phyloP scores from a whole-genome alignment of 1,140 invertebrate genomes.

The Caenorhabditis tropicalis region DNA sequence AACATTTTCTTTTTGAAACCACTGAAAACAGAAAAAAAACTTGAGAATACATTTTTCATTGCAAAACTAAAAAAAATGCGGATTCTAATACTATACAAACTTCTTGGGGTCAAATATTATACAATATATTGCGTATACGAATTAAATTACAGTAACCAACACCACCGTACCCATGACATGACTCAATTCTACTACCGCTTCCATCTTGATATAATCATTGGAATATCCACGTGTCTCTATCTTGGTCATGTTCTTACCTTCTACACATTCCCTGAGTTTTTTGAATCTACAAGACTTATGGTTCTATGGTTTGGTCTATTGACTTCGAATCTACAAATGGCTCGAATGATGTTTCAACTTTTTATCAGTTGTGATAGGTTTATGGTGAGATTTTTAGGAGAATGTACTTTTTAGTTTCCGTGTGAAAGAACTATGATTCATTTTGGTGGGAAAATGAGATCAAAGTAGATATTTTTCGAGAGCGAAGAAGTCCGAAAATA shows the following conservation, averaged over 20 bases:
- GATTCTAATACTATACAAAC: too few relatives aligned
- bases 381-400: background rate
- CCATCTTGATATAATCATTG: background rate
- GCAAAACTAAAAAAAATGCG: too few relatives aligned
- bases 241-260: background rate
- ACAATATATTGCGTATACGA: too few relatives aligned
- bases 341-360: constrained; percentile 20
- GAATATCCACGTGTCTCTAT: constrained; percentile 11
- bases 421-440: background rate
- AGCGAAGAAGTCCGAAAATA: too few relatives aligned
- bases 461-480: background rate
- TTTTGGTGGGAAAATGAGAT: background rate
- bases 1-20: background rate
- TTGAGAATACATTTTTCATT: too few relatives aligned
- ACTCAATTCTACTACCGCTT: constrained; percentile 16
- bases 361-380: constrained; percentile 12
- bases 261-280: background rate
- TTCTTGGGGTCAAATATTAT: too few relatives aligned
- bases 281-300: background rate
- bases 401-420: background rate
- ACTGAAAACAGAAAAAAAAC: too few relatives aligned
- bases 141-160: background rate
- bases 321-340: constrained; percentile 24
- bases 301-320: constrained; percentile 14
- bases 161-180: background rate